Conservation (phyloP, 2,888 invertebrate species). For the Aleiodes leptofemur region DNA sequence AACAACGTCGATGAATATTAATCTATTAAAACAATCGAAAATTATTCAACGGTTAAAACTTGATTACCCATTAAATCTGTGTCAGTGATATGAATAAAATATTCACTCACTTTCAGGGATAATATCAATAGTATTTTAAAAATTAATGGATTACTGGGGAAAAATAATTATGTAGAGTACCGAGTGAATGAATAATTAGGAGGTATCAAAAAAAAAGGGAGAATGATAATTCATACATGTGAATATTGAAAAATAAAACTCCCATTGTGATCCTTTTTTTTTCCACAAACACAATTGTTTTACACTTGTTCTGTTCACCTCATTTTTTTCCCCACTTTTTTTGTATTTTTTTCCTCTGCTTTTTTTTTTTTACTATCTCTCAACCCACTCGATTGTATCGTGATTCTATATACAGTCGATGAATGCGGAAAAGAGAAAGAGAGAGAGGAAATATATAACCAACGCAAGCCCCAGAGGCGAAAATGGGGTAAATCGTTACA, state of each 20-base stretch:
- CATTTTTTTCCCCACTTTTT: conserved; percentile 46
- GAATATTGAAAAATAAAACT: conserved; percentile 52
- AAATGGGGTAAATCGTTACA: conserved; percentile 64
- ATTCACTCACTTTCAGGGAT: too few species aligned
- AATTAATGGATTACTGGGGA: too few species aligned
- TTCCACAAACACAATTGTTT: conserved; percentile 64
- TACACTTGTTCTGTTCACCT: conserved; percentile 47
- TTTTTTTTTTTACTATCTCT: conserved; percentile 35
- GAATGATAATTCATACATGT: conserved; percentile 30
- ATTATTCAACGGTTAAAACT: conserved; percentile 2
- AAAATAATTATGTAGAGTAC: too few species aligned
- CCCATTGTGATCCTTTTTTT: conserved; percentile 45
- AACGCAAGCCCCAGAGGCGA: conserved; percentile 57
- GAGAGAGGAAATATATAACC: conserved; percentile 35
- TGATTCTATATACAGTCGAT: conserved; percentile 44
- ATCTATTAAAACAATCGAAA: not conserved
- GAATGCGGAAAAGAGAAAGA: conserved; percentile 25
- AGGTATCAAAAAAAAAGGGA: not conserved
- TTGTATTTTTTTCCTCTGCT: conserved; percentile 33
- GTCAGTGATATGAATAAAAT: too few species aligned
- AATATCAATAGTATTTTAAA: too few species aligned
- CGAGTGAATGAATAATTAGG: too few species aligned
- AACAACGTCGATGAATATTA: not conserved
- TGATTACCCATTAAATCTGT: not conserved
- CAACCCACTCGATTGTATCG: conserved; percentile 46